Percentiles rank a stretch among this genome's conserved stretches.
Conservation (phyloP, 2,797 vertebrate genomes). For the Melanogrammus aeglefinus region DNA sequence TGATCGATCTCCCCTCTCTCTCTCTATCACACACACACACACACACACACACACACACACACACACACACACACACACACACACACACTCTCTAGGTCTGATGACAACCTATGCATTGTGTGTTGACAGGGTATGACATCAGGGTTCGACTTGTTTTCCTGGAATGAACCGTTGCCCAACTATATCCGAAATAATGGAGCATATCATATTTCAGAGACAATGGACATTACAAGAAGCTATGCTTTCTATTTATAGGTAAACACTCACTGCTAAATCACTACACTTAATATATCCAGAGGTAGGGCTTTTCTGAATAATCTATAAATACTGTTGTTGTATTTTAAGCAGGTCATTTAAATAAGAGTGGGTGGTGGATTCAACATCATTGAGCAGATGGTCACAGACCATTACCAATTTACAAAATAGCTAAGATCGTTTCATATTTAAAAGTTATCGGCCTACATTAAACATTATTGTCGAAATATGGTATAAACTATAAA, state of each 20-base stretch:
- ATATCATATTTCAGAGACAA: conserved; percentile 21
- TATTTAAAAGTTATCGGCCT: background rate
- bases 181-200: background rate
- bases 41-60: conserved; percentile 15
- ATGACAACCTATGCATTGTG: background rate
- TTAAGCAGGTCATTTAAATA: background rate
- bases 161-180: conserved; percentile 43
- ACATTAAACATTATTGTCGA: too few relatives aligned
- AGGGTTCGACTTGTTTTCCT: conserved; percentile 39
- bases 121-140: conserved; percentile 45
- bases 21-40: conserved; percentile 5
- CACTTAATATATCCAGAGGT: background rate
- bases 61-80: background rate
- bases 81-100: too few relatives aligned
- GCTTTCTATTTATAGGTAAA: conserved; percentile 5
- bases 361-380: background rate
- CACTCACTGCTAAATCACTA: background rate
- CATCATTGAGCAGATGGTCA: background rate
- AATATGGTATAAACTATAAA: too few relatives aligned
- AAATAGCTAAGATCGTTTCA: conserved; percentile 1
- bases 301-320: background rate
- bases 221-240: conserved; percentile 24
- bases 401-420: conserved; percentile 10
- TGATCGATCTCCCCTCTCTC: conserved; percentile 11
- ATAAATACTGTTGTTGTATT: background rate